Evolutionary conservation across 2,797 vertebrate species (phyloP).

Genomic region (Rhabdomys pumilio): DNA sequence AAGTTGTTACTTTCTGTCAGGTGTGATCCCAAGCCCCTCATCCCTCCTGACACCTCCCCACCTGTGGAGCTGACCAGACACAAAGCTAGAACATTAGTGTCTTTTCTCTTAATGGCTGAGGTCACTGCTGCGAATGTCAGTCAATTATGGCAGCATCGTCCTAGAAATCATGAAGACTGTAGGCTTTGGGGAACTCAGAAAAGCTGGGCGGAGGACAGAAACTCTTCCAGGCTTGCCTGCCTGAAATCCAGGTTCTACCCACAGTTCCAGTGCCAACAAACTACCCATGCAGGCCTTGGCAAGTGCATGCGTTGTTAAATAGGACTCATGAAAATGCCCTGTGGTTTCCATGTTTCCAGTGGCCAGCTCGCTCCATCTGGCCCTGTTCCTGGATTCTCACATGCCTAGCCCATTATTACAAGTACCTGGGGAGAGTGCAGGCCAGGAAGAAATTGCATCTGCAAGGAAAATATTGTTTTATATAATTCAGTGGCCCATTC

Average conservation of each 20-base stretch:
- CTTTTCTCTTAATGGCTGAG: neutral
- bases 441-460: conserved; percentile 84
- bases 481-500: conserved; percentile 85
- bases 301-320: conserved; percentile 77
- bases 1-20: neutral
- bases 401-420: conserved; percentile 81
- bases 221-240: neutral
- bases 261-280: conserved; percentile 33
- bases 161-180: neutral
- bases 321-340: conserved; percentile 72
- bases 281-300: conserved; percentile 70
- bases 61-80: fast-evolving
- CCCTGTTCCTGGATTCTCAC: conserved; percentile 81
- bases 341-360: conserved; percentile 36
- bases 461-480: conserved; percentile 86
- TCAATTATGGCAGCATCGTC: conserved; percentile 15
- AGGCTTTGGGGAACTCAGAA: fast-evolving
- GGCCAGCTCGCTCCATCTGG: conserved; percentile 10
- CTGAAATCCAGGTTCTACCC: neutral
- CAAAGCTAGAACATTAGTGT: neutral
- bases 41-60: neutral
- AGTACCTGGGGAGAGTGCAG: conserved; percentile 74
- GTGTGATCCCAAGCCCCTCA: neutral
- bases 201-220: neutral
- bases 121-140: neutral